Evolutionary conservation across 2,888 invertebrate genomes (phyloP).

Genomic region (Sphecodes monilicornis): DNA sequence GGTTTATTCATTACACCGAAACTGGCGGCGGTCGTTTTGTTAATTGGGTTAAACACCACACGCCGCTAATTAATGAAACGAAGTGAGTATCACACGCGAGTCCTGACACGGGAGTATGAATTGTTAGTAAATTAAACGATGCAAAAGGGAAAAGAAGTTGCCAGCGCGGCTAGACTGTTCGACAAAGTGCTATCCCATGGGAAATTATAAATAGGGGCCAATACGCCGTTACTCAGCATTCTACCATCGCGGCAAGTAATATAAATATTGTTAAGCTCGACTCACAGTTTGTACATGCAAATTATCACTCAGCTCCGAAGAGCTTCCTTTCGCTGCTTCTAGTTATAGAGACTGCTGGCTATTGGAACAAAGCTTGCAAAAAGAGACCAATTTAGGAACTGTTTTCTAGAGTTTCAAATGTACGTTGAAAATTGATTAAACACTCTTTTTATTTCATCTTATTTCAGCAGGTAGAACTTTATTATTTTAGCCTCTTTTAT

Average conservation of each 20-base stretch:
- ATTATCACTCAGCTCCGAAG: constrained; percentile 3
- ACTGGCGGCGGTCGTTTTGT: background rate
- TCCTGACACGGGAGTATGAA: constrained; percentile 19
- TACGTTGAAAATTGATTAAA: background rate
- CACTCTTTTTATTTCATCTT: too few relatives aligned
- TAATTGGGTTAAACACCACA: constrained; percentile 20
- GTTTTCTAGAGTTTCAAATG: background rate
- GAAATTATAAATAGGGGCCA: constrained; percentile 63
- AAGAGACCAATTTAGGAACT: background rate
- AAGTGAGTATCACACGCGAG: background rate
- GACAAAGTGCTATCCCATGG: constrained; percentile 46
- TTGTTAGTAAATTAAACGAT: constrained; percentile 37
- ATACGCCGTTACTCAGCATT: constrained; percentile 19
- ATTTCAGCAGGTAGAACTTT: background rate
- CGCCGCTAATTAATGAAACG: constrained; percentile 39
- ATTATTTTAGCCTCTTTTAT: background rate
- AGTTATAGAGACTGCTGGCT: background rate
- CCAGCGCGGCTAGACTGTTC: constrained; percentile 8
- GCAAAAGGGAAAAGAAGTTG: constrained; percentile 46
- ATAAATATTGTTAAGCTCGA: constrained; percentile 51
- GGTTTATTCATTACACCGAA: background rate
- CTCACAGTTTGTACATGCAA: constrained; percentile 27
- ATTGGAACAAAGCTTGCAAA: background rate
- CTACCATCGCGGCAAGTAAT: constrained; percentile 37
- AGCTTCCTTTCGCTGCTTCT: too few relatives aligned